Evolutionary conservation across 1,140 invertebrate genomes (phyloP).

Genomic region (Luehdorfia chinensis): DNA sequence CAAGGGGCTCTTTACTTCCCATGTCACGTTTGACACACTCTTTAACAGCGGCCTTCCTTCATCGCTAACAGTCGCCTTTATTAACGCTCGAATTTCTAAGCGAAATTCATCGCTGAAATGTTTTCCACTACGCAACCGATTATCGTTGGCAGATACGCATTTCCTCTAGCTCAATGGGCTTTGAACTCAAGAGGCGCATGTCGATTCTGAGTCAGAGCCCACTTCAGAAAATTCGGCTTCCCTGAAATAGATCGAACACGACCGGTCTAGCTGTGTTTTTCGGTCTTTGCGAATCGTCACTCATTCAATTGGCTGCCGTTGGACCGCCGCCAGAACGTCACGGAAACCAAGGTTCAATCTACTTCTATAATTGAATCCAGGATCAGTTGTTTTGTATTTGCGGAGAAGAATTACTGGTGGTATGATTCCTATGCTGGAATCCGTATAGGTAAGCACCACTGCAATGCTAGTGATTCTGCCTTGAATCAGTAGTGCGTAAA

Average conservation of each 20-base stretch:
- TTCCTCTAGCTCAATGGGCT: constrained; percentile 58
- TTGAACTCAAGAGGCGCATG: constrained; percentile 50
- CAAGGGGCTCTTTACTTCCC: constrained; percentile 33
- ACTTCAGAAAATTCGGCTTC: constrained; percentile 62
- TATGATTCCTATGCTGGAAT: no score
- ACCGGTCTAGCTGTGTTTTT: constrained; percentile 58
- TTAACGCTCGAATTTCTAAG: constrained; percentile 36
- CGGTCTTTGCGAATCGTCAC: constrained; percentile 57
- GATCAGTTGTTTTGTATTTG: constrained; percentile 33
- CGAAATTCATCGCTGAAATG: constrained; percentile 31
- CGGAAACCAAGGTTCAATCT: constrained; percentile 43
- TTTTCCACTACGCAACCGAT: constrained; percentile 25
- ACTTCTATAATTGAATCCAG: constrained; percentile 40
- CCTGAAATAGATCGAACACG: constrained; percentile 63
- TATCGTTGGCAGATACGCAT: constrained; percentile 49
- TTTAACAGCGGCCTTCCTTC: constrained; percentile 34
- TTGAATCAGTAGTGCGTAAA: no score
- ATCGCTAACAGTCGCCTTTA: constrained; percentile 26
- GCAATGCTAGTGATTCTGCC: no score
- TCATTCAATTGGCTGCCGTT: constrained; percentile 63
- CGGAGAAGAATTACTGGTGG: constrained; percentile 25
- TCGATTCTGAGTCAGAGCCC: constrained; percentile 52
- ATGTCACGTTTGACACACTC: constrained; percentile 55
- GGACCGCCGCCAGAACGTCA: constrained; percentile 60
- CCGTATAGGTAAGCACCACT: no score